Evolutionary conservation across 2,113 vertebrate genomes (phyloP), one percentile per base, ranked within the genome.

Genomic region (Vulpes vulpes): DNA sequence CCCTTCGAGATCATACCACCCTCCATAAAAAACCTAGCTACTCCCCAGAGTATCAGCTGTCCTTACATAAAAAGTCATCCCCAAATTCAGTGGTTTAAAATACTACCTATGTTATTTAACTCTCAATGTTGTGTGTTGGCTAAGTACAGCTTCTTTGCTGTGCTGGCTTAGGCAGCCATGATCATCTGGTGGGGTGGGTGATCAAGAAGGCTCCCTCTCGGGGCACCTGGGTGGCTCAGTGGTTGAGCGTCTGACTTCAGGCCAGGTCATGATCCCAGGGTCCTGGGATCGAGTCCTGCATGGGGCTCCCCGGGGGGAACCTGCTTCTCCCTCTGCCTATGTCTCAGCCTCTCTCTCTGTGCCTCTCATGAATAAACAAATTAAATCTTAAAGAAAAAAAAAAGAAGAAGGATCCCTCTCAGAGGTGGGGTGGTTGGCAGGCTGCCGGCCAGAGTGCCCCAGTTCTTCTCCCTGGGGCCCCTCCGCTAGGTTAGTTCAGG

Each of bases 11-110:
- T 76, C 60, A 88, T 35, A 53, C 11, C 95, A 71, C 90, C 69
- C 51, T 94, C 55, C 35, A 87, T 64, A 91, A 43, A 43, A 97
- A 88, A 79, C 19, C 57, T 86, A 85, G 51, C 8, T 96, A 85
- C 62, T 94, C 51, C 10, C 11, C n/a, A 69, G 3, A 87, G 2
- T 57, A 32, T 89, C 73, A n/a, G 51, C 17, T 89, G 84, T 95
- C 62, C 69, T 74, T 83, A 23, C 10, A 93, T 91, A 97, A 85
- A 22, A 86, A 93, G 30, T 35, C 57, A 91, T 71, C 10, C 59
- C 55, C 35, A 80, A 64, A 90, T 82, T 78, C 83, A 82, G 7
- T 74, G 25, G 81, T 35, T 90, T 89, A 73, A 95, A 94, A n/a
- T 10, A 67, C 53, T n/a, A 17, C 8, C 4, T 8, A 64, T 79